Evolutionary conservation across 2,797 vertebrate genomes (phyloP).

Genomic region (Clarias platycephalus): DNA sequence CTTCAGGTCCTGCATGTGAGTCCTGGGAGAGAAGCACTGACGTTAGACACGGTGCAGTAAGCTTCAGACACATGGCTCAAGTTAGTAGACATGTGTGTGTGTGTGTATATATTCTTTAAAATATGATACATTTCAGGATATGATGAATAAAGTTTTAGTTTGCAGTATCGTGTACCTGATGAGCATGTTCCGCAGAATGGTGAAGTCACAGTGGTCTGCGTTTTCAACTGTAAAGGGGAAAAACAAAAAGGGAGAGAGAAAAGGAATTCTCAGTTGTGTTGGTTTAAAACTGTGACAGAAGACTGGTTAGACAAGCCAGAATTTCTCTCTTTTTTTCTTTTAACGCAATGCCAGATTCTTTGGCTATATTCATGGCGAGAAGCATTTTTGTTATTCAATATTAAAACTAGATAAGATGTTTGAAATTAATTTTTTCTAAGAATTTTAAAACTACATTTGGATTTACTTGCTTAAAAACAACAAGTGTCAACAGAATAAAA

Average conservation of each 20-base stretch:
- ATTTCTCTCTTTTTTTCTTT: no score
- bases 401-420: no score
- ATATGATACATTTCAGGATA: neutral
- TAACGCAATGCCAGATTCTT: no score
- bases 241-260: neutral
- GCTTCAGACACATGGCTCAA: neutral
- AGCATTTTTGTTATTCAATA: no score
- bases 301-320: no score
- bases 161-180: conserved; percentile 82
- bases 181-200: conserved; percentile 97
- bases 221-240: conserved; percentile 84
- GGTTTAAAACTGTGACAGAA: neutral
- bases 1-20: conserved; percentile 99
- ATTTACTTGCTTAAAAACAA: no score
- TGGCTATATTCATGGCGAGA: no score
- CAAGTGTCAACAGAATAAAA: no score
- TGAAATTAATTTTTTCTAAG: no score
- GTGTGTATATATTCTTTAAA: no score
- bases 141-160: neutral
- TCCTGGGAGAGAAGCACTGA: conserved; percentile 70
- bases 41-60: neutral
- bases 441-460: no score
- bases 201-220: conserved; percentile 97
- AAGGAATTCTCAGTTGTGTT: neutral
- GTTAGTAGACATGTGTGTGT: neutral